Evolutionary conservation across 2,113 vertebrate species (phyloP), one percentile per base, ranked within the genome.

Genomic region (Cheilinus undulatus): DNA sequence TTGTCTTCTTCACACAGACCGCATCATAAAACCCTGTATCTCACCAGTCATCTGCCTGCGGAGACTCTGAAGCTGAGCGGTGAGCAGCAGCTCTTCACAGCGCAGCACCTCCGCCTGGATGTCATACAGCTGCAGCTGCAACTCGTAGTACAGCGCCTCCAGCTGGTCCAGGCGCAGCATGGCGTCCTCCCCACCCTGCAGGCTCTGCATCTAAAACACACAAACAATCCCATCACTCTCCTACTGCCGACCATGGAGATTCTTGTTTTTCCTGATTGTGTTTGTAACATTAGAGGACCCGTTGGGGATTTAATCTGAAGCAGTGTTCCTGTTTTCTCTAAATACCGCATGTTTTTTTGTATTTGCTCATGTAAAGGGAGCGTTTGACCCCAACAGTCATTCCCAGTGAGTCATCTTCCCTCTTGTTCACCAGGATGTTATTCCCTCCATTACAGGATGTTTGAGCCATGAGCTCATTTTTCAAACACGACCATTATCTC

Each of bases 111-210:
- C 97, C 1, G 97, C 96, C 89, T 97, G 96, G 8, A 99, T 95
- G 92, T 99, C 97, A 69, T 99, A 99, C 7, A 99, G 93, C 87
- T 99, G 97, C 88, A 99, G 94, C 88, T 99, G 97, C 26, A 99
- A 74, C 80, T 96, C 94, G n/a, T 99, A 99, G 92, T 98, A 99
- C 82, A 97, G 95, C 52, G 95, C 92, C 94, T 99, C 98, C 89
- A 99, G 91, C 80, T 96, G 95, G 86, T 99, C 96, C 91, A 99
- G 86, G 27, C 92, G 95, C 45, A 91, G 93, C 88, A 99, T 95
- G 13, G 97, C 97, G 57, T 97, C 98, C 80, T 95, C 95, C 3
- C 98, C 97, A 3, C 91, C 96, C 67, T 96, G 95, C 78, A 99
- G 93, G 69, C 92, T 94, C 91, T 97, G 96, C 97, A 99, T 99